phyloP scores from a whole-genome alignment of 2,797 vertebrate species.

The Streptopelia turtur region DNA sequence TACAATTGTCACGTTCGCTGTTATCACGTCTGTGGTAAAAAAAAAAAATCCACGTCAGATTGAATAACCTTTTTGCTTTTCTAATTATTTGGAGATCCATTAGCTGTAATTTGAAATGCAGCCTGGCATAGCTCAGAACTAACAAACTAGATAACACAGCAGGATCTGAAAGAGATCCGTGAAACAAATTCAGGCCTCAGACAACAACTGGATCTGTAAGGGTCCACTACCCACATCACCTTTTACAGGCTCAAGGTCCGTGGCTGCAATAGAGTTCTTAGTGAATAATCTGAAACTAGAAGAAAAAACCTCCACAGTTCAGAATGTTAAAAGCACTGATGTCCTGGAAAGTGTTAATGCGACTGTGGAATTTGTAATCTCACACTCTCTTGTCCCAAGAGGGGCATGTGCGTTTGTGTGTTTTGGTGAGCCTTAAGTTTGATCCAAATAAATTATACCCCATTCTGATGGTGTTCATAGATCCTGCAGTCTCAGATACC shows the following conservation, averaged over 20 bases:
- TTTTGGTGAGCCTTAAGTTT: background rate
- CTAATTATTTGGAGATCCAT: background rate
- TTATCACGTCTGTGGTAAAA: background rate
- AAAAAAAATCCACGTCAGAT: background rate
- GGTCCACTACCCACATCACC: background rate
- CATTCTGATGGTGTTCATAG: background rate
- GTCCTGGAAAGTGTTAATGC: background rate
- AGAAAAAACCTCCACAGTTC: background rate
- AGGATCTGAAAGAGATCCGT: background rate
- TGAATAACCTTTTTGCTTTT: background rate
- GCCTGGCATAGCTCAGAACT: background rate
- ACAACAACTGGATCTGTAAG: background rate
- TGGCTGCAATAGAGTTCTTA: background rate
- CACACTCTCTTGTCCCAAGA: background rate
- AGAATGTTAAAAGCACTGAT: background rate
- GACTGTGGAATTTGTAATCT: background rate
- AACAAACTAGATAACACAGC: background rate
- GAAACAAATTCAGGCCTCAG: background rate
- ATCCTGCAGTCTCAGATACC: background rate
- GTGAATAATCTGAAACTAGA: background rate
- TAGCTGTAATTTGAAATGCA: background rate
- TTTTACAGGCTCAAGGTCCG: background rate
- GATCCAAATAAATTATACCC: background rate
- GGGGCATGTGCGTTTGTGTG: accelerated
- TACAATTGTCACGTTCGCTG: background rate